These are phyloP conservation scores for Rapana venosa DNA, from an alignment of 2,888 invertebrate species.

Conservation along the genomic window DNA sequence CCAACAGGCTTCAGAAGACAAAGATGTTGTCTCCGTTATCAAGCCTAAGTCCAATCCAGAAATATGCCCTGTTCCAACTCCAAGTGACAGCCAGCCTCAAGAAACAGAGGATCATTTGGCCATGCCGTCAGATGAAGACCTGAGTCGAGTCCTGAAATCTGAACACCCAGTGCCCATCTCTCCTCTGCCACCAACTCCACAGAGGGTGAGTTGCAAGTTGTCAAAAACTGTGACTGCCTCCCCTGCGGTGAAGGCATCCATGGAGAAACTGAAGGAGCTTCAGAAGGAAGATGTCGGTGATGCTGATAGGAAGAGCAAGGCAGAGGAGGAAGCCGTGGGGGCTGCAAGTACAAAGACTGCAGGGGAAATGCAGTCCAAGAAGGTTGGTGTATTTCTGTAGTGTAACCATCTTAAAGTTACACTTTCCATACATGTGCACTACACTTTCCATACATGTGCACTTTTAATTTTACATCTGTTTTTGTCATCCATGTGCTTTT, in stretches of 20 bases:
- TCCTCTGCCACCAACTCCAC: slow-evolving; percentile 56
- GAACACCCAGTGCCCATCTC: slow-evolving; percentile 46
- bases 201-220: slow-evolving; percentile 30
- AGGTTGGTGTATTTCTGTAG: neutral
- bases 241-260: slow-evolving; percentile 53
- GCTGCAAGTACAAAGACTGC: neutral
- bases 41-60: neutral
- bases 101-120: neutral
- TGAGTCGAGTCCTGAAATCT: neutral
- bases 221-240: slow-evolving; percentile 46
- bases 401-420: no score
- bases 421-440: no score
- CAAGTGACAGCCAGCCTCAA: neutral
- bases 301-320: neutral
- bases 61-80: neutral
- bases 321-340: neutral
- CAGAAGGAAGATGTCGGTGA: neutral
- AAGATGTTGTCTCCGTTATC: neutral
- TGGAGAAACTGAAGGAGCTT: slow-evolving; percentile 54
- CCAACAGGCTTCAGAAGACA: neutral
- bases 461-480: no score
- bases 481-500: no score
- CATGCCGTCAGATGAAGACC: slow-evolving; percentile 21
- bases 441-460: no score
- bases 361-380: neutral